Evolutionary conservation across 2,888 invertebrate species (phyloP).

Genomic region (Caenorhabditis sp.): DNA sequence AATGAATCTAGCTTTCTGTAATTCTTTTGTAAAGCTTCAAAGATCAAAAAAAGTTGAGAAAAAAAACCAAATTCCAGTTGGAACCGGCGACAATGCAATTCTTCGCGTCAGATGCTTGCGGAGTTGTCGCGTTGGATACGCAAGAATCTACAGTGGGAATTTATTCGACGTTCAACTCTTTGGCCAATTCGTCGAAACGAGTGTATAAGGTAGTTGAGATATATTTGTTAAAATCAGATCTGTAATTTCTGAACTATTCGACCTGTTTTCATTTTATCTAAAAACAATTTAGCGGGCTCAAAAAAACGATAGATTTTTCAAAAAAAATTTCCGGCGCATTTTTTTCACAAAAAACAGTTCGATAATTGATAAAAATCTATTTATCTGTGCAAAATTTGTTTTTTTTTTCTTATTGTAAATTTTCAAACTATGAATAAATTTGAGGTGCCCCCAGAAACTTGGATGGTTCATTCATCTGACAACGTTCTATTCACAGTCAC

Average conservation of each 20-base stretch:
- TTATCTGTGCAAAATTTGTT: too few species aligned
- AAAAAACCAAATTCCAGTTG: conserved; percentile 15
- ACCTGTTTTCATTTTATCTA: not conserved
- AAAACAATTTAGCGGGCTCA: not conserved
- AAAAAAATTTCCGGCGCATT: too few species aligned
- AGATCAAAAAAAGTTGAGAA: not conserved
- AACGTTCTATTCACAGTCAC: conserved; percentile 49
- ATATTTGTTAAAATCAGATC: not conserved
- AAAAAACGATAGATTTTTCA: not conserved
- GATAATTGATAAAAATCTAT: too few species aligned
- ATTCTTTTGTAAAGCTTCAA: too few species aligned
- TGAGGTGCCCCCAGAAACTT: conserved; percentile 50
- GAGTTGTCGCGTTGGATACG: conserved; percentile 32
- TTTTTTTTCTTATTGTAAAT: too few species aligned
- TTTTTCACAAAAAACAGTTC: too few species aligned
- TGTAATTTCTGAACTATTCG: not conserved
- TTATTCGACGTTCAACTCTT: conserved; percentile 29
- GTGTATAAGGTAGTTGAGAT: conserved; percentile 13
- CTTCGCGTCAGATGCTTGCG: conserved; percentile 17
- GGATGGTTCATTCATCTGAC: conserved; percentile 42
- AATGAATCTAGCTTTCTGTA: not conserved
- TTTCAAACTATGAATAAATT: too few species aligned
- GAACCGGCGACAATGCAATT: conserved; percentile 36
- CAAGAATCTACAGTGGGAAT: conserved; percentile 23
- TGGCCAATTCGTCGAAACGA: conserved; percentile 31